phyloP scores from a whole-genome alignment of 2,888 invertebrate genomes.

The Heliothis peltigera region DNA sequence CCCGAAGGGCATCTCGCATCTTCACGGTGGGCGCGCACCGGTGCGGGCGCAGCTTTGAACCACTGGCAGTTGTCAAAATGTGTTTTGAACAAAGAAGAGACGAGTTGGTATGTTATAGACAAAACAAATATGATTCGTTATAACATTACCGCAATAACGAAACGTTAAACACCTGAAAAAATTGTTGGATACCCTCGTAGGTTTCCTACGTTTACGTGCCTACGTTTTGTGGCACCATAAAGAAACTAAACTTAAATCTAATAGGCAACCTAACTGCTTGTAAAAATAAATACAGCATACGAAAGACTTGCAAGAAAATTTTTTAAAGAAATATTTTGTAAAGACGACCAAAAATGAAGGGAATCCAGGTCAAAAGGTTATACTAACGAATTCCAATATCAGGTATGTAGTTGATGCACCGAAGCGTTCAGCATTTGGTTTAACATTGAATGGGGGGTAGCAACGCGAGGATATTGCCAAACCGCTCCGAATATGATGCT shows the following conservation, averaged over 20 bases:
- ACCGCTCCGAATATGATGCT: conserved; percentile 64
- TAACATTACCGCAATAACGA: too few species aligned
- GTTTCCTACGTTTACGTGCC: too few species aligned
- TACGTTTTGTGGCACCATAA: too few species aligned
- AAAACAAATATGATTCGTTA: background rate
- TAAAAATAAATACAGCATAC: background rate
- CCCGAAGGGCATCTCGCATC: conserved; percentile 86
- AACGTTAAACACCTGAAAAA: too few species aligned
- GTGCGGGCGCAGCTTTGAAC: conserved; percentile 47
- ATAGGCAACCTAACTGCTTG: too few species aligned
- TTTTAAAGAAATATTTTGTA: background rate
- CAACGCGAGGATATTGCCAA: conserved; percentile 66
- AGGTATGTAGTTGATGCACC: conserved; percentile 36
- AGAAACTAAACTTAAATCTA: too few species aligned
- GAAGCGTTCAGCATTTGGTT: conserved; percentile 61
- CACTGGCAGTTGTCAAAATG: conserved; percentile 45
- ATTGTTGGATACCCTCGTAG: too few species aligned
- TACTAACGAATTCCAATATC: conserved; percentile 49
- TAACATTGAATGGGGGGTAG: conserved; percentile 71
- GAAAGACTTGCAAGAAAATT: background rate
- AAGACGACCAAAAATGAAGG: background rate
- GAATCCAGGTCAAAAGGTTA: conserved; percentile 47
- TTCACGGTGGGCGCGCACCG: conserved; percentile 79
- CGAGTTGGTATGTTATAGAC: too few species aligned
- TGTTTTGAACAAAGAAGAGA: conserved; percentile 22